Evolutionary conservation across 2,888 invertebrate genomes (phyloP), one percentile per base, ranked within the genome.

Genomic region (Salticus scenicus): DNA sequence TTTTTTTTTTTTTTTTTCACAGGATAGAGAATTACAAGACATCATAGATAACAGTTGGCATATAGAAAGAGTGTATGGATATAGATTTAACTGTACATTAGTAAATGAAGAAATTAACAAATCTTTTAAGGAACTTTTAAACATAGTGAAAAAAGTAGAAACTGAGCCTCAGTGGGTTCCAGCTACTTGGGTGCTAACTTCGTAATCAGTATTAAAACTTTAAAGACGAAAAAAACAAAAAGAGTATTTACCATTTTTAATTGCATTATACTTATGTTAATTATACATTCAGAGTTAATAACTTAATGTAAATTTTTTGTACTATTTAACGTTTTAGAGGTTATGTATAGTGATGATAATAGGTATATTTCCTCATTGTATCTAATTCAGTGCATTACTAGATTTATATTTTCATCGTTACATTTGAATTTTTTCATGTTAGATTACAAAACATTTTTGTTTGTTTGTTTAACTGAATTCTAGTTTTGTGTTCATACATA

Each of bases 91-190:
- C 92, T 96, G 96, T 90, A 94, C 94, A 89, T 95, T 99, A 74
- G 93, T 97, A n/a, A 99, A 99, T 90, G 96, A 95, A 37, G 96
- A 98, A 90, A 92, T 99, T 84, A 94, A 95, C 0, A 93, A 93
- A 83, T 96, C 98, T n/a, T 95, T 98, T 89, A 95, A 96, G 89
- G 95, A 96, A 90, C 93, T 99, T 20, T 93, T 96, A 80, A 94
- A 94, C 89, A 94, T 95, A 64, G 95, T 96, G 37, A 95, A 96
- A 92, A 93, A 94, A 89, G 94, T 97, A 30, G 98, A 98, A 92
- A 95, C 95, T 0, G 97, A 98, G 90, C 97, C 98, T 0, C 93
- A 97, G 20, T 99, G 98, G 98, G 98, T 98, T 57, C 98, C 98
- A 31, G 95, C 96, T 42, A 95, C 95, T 4, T 98, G 98, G 98